Base-by-base conservation (phyloP, 2,888 invertebrate species). In the Drosophila suboccidentalis region DNA sequence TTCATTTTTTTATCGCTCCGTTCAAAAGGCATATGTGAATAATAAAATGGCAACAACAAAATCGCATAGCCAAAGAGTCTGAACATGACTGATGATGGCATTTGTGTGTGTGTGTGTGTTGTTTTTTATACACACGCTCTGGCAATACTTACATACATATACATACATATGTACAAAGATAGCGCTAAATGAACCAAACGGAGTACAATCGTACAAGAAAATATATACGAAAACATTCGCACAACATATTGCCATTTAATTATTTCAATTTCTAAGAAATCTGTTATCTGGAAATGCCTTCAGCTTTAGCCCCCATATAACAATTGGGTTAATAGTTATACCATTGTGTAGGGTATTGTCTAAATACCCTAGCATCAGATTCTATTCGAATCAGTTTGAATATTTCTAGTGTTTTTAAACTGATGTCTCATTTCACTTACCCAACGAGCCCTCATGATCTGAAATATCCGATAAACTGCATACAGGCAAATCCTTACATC, bases 381-480 rank as follows among this genome's bases (percentile, higher is more conserved):
- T n/a, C 38, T 5, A 13, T 4, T n/a, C 11, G 34, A 34, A 2
- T 4, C 34, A 34, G 11, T 34, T 34, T 34, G 4, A 34, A 11
- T 2, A 39, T 15, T 9, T 36, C 0, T 32, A n/a, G 5, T 3
- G n/a, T 10, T 17, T 34, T 10, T 11, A 10, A 34, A 2, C 4
- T 29, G 1, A 2, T 13, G 36, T 50, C 15, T 11, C 8, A 19
- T 11, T 41, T 1, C 6, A 96, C 97, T 96, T 93, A 97, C 97
- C 97, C 91, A 97, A 93, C 67, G 97, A 97, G 71, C 96, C 96
- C 93, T 97, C 98, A 66, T 96, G 96, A 93, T 98, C 98, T 57
- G 97, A 97, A 57, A 98, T 94, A 93, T 98, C 98, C 86, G 97
- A 97, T 87, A 98, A 95, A 54, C 97, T 97, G 44, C 97, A 97